phyloP scores from a whole-genome alignment of 2,797 vertebrate species.

The Anableps anableps region DNA sequence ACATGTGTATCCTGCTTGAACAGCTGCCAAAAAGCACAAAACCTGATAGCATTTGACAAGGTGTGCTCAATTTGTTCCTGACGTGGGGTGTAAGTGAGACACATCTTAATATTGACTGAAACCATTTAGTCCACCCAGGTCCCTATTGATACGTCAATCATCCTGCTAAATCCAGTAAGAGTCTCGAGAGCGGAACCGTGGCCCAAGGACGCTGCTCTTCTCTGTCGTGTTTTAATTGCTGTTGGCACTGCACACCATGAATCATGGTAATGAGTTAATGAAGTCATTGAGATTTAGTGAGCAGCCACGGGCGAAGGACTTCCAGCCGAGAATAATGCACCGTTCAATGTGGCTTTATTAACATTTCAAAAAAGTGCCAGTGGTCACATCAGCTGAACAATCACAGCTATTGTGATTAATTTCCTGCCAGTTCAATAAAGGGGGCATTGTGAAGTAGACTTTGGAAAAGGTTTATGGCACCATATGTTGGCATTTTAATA shows the following conservation, averaged over 20 bases:
- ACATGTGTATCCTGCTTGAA: conserved; percentile 27
- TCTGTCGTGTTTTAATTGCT: conserved; percentile 71
- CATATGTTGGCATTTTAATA: conserved; percentile 1
- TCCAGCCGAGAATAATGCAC: conserved; percentile 56
- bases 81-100: conserved; percentile 49
- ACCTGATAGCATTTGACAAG: conserved; percentile 47
- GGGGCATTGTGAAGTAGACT: conserved; percentile 2
- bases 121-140: conserved; percentile 64
- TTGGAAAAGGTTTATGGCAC: conserved; percentile 25
- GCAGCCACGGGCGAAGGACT: conserved; percentile 61
- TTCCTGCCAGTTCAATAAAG: conserved; percentile 24
- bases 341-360: conserved; percentile 67
- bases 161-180: conserved; percentile 63
- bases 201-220: conserved; percentile 64
- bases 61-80: conserved; percentile 40
- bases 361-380: conserved; percentile 61
- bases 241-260: conserved; percentile 60
- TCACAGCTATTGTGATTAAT: conserved; percentile 57
- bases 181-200: conserved; percentile 40
- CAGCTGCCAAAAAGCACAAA: conserved; percentile 30
- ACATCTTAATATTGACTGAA: conserved; percentile 73
- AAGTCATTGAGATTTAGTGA: conserved; percentile 75
- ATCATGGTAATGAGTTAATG: conserved; percentile 75
- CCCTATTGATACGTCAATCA: conserved; percentile 74
- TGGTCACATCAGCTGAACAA: conserved; percentile 47